Evolutionary conservation across 2,797 vertebrate genomes (phyloP).

Genomic region (Cephalopachus bancanus): DNA sequence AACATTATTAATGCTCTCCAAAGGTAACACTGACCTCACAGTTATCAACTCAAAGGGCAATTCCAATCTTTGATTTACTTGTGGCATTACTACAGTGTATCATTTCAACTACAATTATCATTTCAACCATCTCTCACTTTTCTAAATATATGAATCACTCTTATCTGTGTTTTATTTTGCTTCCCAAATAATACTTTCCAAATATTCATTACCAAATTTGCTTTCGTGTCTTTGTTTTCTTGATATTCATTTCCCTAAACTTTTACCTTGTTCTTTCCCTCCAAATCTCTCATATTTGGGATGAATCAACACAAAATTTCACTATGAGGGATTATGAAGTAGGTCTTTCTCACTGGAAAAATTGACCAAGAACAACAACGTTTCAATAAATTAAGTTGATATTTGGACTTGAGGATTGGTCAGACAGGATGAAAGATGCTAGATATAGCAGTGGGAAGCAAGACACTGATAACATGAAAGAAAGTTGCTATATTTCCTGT

Average conservation of each 20-base stretch:
- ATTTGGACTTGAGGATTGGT: not conserved
- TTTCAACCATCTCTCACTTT: not conserved
- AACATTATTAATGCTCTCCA: too few relatives aligned
- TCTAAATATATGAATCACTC: too few relatives aligned
- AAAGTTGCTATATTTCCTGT: not conserved
- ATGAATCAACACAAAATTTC: not conserved
- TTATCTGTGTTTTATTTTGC: not conserved
- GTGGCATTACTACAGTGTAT: too few relatives aligned
- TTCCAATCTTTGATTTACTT: not conserved
- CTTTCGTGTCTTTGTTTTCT: not conserved
- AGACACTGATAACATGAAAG: not conserved
- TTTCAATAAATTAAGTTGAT: not conserved
- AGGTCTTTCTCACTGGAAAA: not conserved
- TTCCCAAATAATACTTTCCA: not conserved
- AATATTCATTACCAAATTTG: not conserved
- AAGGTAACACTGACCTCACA: too few relatives aligned
- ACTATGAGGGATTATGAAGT: not conserved
- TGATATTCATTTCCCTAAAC: not conserved
- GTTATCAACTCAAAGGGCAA: not conserved
- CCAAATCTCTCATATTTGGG: not conserved
- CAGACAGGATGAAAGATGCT: not conserved
- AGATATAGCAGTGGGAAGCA: not conserved
- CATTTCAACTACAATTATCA: not conserved
- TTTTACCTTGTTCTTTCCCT: not conserved
- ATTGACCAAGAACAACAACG: not conserved